Evolutionary conservation across 2,888 invertebrate genomes (phyloP), one percentile per base, ranked within the genome.

Genomic region (Linnaemya tessellans): DNA sequence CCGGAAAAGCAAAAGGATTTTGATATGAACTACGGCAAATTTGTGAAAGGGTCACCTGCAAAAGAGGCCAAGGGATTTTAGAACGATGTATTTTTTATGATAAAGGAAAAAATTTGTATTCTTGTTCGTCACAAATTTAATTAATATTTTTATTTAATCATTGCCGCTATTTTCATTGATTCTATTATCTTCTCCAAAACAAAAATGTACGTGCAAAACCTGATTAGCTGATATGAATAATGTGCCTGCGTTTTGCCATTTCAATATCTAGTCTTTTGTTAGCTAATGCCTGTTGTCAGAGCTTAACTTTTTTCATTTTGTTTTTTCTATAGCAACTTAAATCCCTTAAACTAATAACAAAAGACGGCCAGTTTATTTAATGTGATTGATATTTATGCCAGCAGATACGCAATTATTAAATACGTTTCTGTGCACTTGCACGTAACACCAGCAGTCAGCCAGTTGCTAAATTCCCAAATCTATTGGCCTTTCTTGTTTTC

Each of bases 11-110:
- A 30, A 95, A 95, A 11, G 94, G 93, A 35, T 94, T 94, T 90
- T 95, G 93, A 91, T 95, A 94, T 70, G 95, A 95, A 22, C 96
- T 96, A 84, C 97, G 95, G 90, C 97, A 97, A 85, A 98, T 95
- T 89, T 97, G 97, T 84, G 97, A 95, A 88, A 98, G 93, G 71
- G 96, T 95, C 89, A 96, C 94, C 97, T 97, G 94, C 18, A 93
- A 75, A 38, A 30, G 30, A 11, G 46, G 7, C 30, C 35, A 51
- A 30, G 30, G 13, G 13, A 25, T 30, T 56, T 56, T 56, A 8
- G 9, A 38, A 38, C 10, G 38, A 3, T 35, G 35, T 35, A 35
- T 35, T 35, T 35, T n/a, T 5, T 35, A 35, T 35, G 3, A 35
- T 35, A 51, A 51, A 7, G n/a, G n/a, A n/a, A n/a, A n/a, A 30